A percentile compares a stretch with the other conserved stretches of the same genome.
Evolutionary conservation across 2,797 vertebrate genomes (phyloP).

Genomic region (Erpetoichthys calabaricus): DNA sequence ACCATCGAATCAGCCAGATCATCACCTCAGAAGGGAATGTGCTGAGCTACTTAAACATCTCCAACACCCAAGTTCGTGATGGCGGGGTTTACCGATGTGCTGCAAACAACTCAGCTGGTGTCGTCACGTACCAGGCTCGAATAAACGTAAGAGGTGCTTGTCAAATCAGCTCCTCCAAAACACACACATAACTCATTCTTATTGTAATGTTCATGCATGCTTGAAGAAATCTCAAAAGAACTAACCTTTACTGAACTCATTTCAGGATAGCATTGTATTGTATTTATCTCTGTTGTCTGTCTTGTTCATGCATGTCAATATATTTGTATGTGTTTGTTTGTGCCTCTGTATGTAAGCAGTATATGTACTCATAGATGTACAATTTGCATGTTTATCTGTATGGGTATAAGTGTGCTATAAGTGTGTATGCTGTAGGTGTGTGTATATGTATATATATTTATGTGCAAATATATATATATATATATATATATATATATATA

Average conservation of each 20-base stretch:
- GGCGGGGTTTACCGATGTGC: constrained; percentile 94
- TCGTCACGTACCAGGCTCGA: constrained; percentile 98
- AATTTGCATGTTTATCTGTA: too few species aligned
- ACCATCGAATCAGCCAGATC: constrained; percentile 85
- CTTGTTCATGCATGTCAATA: constrained; percentile 10
- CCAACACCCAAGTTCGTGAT: constrained; percentile 85
- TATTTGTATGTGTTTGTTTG: background rate
- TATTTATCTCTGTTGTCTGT: constrained; percentile 2
- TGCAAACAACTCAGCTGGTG: constrained; percentile 95
- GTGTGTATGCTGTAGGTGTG: too few species aligned
- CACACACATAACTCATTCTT: constrained; percentile 46
- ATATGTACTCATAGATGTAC: background rate
- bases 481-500: too few species aligned
- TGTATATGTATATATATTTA: too few species aligned
- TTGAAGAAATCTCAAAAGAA: constrained; percentile 13
- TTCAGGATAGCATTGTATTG: constrained; percentile 25
- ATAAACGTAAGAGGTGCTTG: constrained; percentile 99
- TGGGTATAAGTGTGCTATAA: too few species aligned
- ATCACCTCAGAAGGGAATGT: constrained; percentile 84
- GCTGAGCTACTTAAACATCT: constrained; percentile 94
- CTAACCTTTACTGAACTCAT: constrained; percentile 20
- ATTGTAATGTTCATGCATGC: constrained; percentile 37
- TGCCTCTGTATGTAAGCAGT: background rate
- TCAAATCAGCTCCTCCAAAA: constrained; percentile 98
- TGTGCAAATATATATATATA: too few species aligned